Percentiles rank a stretch among this genome's conserved stretches.
These are phyloP conservation scores for Eleutherodactylus coqui DNA, from an alignment of 2,797 vertebrate genomes.

Conservation along the genomic window DNA sequence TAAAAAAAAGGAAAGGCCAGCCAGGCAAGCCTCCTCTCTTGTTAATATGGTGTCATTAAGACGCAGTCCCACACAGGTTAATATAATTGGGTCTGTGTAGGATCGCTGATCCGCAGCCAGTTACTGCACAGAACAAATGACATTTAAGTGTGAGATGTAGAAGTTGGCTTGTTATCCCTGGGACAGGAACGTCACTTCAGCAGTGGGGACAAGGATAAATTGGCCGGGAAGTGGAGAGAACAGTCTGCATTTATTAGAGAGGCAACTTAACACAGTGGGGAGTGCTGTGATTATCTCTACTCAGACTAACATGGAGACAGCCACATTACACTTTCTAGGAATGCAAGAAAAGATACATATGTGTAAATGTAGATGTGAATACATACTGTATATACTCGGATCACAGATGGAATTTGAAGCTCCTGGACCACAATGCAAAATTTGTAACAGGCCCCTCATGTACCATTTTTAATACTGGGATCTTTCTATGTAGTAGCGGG, in stretches of 20 bases:
- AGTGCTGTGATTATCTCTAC: slow-evolving; percentile 20
- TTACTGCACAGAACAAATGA: slow-evolving; percentile 85
- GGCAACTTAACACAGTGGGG: slow-evolving; percentile 53
- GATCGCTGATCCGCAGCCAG: slow-evolving; percentile 84
- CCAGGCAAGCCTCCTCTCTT: slow-evolving; percentile 51
- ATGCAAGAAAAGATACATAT: neutral
- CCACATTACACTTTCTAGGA: neutral
- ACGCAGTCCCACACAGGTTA: slow-evolving; percentile 80
- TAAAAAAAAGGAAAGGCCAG: slow-evolving; percentile 49
- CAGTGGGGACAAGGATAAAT: slow-evolving; percentile 81
- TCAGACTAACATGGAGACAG: slow-evolving; percentile 37
- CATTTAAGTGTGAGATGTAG: slow-evolving; percentile 85
- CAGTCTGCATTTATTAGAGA: slow-evolving; percentile 81
- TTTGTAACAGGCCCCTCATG: neutral
- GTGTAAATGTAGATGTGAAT: neutral
- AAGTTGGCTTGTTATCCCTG: slow-evolving; percentile 83
- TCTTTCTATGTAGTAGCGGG: neutral
- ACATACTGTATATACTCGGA: neutral
- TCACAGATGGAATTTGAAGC: neutral
- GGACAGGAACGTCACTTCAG: slow-evolving; percentile 73
- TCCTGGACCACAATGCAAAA: neutral
- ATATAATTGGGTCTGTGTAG: slow-evolving; percentile 86
- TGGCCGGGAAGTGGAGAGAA: slow-evolving; percentile 82
- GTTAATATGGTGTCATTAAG: slow-evolving; percentile 84
- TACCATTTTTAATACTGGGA: neutral